These are phyloP conservation scores for Eupithecia pulchellata DNA, from an alignment of 2,888 invertebrate genomes.

Conservation along the genomic window DNA sequence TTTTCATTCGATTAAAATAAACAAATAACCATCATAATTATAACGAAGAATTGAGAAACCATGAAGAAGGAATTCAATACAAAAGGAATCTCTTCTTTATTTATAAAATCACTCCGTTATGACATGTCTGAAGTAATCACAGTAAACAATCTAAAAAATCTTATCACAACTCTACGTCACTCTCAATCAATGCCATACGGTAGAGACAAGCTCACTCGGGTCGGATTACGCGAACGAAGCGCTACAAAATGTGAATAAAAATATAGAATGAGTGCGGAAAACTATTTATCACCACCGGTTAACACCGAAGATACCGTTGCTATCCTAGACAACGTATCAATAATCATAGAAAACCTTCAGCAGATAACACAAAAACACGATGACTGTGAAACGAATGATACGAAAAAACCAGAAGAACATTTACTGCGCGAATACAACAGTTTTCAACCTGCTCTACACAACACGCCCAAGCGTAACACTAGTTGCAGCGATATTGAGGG, in stretches of 20 bases:
- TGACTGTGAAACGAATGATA: neutral
- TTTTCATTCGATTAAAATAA: neutral
- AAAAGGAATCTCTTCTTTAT: conserved; percentile 30
- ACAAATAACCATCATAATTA: neutral
- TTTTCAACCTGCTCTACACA: conserved; percentile 18
- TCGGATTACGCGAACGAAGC: conserved; percentile 58
- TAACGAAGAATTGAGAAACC: neutral
- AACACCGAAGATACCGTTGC: conserved; percentile 44
- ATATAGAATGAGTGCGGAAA: conserved; percentile 71
- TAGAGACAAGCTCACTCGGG: conserved; percentile 63
- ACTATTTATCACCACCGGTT: conserved; percentile 57
- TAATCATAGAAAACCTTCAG: conserved; percentile 48
- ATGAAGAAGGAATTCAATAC: neutral
- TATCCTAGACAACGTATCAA: conserved; percentile 49
- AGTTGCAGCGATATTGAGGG: conserved; percentile 27
- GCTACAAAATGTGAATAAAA: conserved; percentile 62
- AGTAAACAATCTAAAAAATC: conserved; percentile 64
- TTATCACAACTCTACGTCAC: conserved; percentile 73
- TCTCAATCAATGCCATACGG: conserved; percentile 82
- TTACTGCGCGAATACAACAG: conserved; percentile 6
- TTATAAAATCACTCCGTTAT: conserved; percentile 60
- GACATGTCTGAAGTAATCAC: conserved; percentile 60
- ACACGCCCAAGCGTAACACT: conserved; percentile 21
- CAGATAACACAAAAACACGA: conserved; percentile 12
- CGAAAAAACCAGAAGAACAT: conserved; percentile 7